Evolutionary conservation across 2,888 invertebrate species (phyloP).

Genomic region (Drosophila parthenogenetica): DNA sequence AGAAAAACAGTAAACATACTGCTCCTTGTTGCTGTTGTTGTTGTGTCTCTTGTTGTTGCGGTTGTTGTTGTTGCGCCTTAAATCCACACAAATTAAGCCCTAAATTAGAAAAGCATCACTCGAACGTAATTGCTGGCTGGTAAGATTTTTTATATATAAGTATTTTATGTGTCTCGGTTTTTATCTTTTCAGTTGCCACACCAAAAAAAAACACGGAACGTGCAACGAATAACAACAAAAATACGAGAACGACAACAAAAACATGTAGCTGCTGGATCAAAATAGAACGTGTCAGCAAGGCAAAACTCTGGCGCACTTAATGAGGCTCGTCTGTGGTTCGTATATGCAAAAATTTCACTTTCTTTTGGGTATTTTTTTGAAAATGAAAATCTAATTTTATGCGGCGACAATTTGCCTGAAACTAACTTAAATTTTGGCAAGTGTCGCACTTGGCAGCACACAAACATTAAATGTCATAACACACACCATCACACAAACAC

Average conservation of each 20-base stretch:
- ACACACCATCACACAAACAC: conserved; percentile 2
- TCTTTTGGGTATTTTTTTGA: not conserved
- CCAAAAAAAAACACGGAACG: conserved; percentile 43
- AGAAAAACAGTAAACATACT: conserved; percentile 17
- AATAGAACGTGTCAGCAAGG: not conserved
- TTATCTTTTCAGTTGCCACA: conserved; percentile 54
- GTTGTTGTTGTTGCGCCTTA: conserved; percentile 31
- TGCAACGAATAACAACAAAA: conserved; percentile 55
- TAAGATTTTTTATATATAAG: conserved; percentile 57
- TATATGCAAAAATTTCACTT: conserved; percentile 38
- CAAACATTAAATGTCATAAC: conserved; percentile 28
- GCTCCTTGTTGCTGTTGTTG: conserved; percentile 10
- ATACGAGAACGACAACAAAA: conserved; percentile 35
- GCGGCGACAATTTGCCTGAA: conserved; percentile 36
- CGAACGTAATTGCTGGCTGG: conserved; percentile 65
- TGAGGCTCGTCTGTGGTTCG: conserved; percentile 45
- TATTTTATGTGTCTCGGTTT: conserved; percentile 51
- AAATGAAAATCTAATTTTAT: conserved; percentile 22
- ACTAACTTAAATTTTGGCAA: conserved; percentile 62
- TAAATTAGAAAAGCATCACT: conserved; percentile 78
- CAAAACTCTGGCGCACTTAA: conserved; percentile 11
- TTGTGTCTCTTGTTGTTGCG: conserved; percentile 4
- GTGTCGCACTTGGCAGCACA: conserved; percentile 52
- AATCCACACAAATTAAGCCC: conserved; percentile 70
- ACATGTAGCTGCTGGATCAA: conserved; percentile 31